Percentiles rank a stretch among this genome's conserved stretches.
Conservation (phyloP, 2,113 vertebrate species). For the Paracanthobrama guichenoti region DNA sequence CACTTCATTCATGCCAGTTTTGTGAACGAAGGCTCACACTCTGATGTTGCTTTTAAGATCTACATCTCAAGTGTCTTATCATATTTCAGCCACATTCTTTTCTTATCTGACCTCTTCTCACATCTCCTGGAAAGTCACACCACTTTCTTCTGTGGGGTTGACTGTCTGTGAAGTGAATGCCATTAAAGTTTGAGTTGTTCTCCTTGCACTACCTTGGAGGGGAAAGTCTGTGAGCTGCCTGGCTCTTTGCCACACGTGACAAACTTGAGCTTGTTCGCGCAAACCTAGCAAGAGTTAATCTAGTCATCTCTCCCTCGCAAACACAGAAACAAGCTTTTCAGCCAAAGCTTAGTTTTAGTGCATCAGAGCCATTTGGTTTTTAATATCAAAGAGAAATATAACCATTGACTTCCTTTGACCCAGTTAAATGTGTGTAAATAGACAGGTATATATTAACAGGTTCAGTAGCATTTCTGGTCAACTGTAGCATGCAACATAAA, state of each 20-base stretch:
- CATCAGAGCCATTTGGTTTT: neutral
- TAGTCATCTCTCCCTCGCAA: neutral
- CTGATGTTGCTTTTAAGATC: neutral
- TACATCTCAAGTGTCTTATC: neutral
- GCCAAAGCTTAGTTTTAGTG: neutral
- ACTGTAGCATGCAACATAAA: neutral
- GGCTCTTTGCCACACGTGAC: neutral
- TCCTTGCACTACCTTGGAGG: neutral
- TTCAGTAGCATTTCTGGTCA: neutral
- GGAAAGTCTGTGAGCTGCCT: neutral
- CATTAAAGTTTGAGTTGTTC: neutral
- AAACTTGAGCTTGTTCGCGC: neutral
- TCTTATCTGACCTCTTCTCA: conserved; percentile 15
- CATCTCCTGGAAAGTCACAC: neutral
- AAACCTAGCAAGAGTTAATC: neutral
- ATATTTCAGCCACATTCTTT: neutral
- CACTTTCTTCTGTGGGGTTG: conserved; percentile 20
- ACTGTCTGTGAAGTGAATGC: conserved; percentile 6
- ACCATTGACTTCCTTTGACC: neutral
- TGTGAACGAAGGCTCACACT: neutral
- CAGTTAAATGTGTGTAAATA: neutral
- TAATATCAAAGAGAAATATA: neutral
- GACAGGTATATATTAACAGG: neutral
- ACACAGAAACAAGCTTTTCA: neutral
- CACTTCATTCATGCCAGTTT: neutral